Conservation (phyloP, 2,888 invertebrate species). For the Villa cingulata region DNA sequence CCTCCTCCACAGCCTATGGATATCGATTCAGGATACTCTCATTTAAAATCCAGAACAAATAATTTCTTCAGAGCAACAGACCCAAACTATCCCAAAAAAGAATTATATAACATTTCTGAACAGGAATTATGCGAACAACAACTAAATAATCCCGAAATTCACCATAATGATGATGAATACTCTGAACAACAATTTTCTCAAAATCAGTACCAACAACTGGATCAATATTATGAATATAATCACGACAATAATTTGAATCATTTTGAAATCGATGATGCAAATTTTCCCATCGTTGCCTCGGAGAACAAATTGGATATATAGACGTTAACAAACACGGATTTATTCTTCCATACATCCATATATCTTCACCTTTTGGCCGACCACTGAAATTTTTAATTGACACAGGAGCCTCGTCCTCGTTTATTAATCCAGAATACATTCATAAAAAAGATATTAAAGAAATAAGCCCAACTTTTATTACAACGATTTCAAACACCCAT, state of each 20-base stretch:
- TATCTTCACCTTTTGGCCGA: too few species aligned
- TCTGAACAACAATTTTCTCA: neutral
- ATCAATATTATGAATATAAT: neutral
- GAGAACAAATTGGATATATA: too few species aligned
- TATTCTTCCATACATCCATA: too few species aligned
- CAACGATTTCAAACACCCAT: conserved; percentile 4
- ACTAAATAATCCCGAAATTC: neutral
- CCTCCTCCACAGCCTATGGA: too few species aligned
- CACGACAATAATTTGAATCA: neutral
- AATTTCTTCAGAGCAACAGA: too few species aligned
- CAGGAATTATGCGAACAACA: too few species aligned
- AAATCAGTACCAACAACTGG: neutral
- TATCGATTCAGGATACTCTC: too few species aligned
- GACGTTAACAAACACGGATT: too few species aligned
- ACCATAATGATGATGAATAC: neutral
- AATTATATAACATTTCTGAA: too few species aligned
- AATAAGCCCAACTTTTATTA: neutral
- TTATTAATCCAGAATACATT: conserved; percentile 9
- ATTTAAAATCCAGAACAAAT: too few species aligned
- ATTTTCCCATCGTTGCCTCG: conserved; percentile 9
- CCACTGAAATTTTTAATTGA: too few species aligned
- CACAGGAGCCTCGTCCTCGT: conserved; percentile 10
- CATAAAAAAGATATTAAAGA: neutral
- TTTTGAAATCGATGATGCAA: conserved; percentile 4
- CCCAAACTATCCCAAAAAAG: too few species aligned